A percentile compares a stretch with the other conserved stretches of the same genome.
phyloP scores from a whole-genome alignment of 2,888 invertebrate species.

The Cryptus viduatorius region DNA sequence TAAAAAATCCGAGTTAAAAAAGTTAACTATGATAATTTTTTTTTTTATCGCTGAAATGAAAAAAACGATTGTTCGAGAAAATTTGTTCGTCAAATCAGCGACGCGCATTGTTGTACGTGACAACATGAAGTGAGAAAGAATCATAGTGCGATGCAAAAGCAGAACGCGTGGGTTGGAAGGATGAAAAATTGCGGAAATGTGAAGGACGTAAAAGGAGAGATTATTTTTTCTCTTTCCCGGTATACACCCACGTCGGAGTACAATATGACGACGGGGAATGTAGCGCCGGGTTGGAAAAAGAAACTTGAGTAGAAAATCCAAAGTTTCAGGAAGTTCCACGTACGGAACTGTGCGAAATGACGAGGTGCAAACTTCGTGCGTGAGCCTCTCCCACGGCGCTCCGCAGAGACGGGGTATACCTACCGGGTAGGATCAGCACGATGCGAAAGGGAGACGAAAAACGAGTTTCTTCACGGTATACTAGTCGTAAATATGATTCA shows the following conservation, averaged over 20 bases:
- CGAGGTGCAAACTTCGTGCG: constrained; percentile 54
- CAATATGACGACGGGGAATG: constrained; percentile 7
- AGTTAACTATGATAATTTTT: not conserved
- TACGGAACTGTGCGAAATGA: constrained; percentile 34
- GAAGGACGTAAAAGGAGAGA: constrained; percentile 27
- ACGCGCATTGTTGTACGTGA: not conserved
- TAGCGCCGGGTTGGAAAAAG: constrained; percentile 17
- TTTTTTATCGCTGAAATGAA: not conserved
- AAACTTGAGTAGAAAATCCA: constrained; percentile 44
- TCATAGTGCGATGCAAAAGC: not conserved
- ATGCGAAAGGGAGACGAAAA: constrained; percentile 32
- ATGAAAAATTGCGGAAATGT: constrained; percentile 30
- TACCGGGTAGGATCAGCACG: constrained; percentile 24
- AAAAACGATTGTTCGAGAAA: not conserved
- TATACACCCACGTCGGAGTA: not conserved
- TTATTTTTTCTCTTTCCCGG: constrained; percentile 8
- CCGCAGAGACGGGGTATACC: constrained; percentile 14
- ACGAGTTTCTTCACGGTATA: constrained; percentile 53
- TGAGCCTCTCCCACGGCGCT: constrained; percentile 14
- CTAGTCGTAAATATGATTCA: constrained; percentile 74
- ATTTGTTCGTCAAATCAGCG: not conserved
- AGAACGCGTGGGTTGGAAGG: not conserved
- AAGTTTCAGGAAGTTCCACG: constrained; percentile 41
- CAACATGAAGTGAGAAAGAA: not conserved
- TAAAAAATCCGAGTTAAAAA: not conserved